These are phyloP conservation scores for Axis porcinus DNA, from an alignment of 2,113 vertebrate genomes.

Conservation along the genomic window DNA sequence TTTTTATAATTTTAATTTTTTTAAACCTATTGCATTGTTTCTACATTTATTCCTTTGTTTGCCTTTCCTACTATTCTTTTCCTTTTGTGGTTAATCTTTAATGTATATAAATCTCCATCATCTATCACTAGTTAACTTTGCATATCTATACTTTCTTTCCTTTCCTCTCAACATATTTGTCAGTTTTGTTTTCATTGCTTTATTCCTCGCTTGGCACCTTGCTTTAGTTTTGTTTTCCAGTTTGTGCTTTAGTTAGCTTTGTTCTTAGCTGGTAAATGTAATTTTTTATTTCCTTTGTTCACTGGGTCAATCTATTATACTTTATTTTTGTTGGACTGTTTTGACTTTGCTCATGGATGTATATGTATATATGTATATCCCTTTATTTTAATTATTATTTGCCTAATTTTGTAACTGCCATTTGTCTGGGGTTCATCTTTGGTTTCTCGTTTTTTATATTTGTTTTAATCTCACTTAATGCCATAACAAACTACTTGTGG, in stretches of 20 bases:
- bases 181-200: not conserved
- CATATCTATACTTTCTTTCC: not conserved
- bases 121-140: not conserved
- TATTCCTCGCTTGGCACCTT: not conserved
- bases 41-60: not conserved
- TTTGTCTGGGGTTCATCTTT: not conserved
- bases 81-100: not conserved
- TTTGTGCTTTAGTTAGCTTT: not conserved
- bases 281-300: not conserved
- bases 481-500: not conserved
- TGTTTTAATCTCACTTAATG: not conserved
- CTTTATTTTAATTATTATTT: not conserved
- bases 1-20: not conserved
- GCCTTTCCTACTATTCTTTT: not conserved
- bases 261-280: not conserved
- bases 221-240: not conserved
- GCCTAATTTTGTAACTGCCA: not conserved
- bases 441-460: not conserved
- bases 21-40: not conserved
- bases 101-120: not conserved
- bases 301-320: not conserved
- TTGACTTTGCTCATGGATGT: not conserved
- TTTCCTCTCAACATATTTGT: not conserved
- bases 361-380: not conserved
- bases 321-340: not conserved